Conservation (phyloP, 1,140 invertebrate species). For the Ostrea edulis region DNA sequence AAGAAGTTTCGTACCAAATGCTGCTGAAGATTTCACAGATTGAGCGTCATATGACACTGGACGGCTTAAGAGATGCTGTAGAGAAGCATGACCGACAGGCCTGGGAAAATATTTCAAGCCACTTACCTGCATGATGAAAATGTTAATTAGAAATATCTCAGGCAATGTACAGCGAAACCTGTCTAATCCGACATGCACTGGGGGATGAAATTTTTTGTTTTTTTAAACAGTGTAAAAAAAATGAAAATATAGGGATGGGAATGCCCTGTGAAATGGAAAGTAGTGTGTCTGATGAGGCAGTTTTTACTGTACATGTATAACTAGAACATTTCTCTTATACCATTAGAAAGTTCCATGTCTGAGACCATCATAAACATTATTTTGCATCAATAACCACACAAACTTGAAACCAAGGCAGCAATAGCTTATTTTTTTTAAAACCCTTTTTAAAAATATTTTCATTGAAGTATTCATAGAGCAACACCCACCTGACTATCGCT, state of each 20-base stretch:
- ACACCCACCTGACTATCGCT: no score
- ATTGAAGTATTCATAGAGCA: no score
- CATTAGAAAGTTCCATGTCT: no score
- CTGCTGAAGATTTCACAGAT: neutral
- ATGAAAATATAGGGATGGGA: neutral
- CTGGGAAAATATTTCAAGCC: neutral
- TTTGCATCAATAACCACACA: no score
- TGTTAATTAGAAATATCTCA: neutral
- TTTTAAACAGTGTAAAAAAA: neutral
- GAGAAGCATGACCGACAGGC: neutral
- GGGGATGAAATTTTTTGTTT: neutral
- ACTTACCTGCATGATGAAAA: neutral
- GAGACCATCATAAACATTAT: no score
- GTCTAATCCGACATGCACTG: neutral
- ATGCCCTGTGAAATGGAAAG: neutral
- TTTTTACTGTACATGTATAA: no score
- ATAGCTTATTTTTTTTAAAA: no score
- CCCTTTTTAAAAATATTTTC: no score
- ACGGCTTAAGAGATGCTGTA: neutral
- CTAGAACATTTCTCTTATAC: no score
- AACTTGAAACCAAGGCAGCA: no score
- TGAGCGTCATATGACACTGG: neutral
- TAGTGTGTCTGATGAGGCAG: neutral
- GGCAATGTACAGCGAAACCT: neutral
- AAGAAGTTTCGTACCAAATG: neutral